Evolutionary conservation across 2,113 vertebrate genomes (phyloP).

Genomic region (Trematomus loennbergii): DNA sequence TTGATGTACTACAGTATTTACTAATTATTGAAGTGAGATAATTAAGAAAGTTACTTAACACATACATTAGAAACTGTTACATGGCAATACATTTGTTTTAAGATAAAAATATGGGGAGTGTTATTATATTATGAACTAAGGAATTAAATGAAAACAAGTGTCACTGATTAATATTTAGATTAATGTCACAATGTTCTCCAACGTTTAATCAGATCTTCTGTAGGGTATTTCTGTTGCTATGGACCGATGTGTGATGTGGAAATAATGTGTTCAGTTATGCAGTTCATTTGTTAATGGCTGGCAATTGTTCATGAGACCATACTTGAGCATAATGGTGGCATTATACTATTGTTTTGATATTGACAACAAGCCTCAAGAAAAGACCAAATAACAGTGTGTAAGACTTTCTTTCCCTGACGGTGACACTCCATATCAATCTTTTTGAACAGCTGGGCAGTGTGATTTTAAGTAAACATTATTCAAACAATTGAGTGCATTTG

Average conservation of each 20-base stretch:
- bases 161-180: constrained; percentile 38
- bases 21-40: constrained; percentile 5
- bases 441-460: no score
- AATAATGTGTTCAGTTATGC: background rate
- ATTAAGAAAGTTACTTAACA: constrained; percentile 6
- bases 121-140: background rate
- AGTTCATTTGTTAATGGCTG: background rate
- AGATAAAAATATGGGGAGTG: background rate
- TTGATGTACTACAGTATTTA: background rate
- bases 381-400: background rate
- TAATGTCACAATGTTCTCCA: constrained; percentile 20
- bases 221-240: background rate
- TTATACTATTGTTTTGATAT: background rate
- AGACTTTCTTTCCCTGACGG: no score
- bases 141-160: constrained; percentile 15
- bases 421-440: no score
- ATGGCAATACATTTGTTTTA: constrained; percentile 8
- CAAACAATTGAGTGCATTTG: background rate
- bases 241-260: background rate
- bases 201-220: constrained; percentile 4
- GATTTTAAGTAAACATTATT: background rate
- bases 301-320: background rate
- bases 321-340: background rate
- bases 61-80: constrained; percentile 9
- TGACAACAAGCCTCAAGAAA: background rate